phyloP scores from a whole-genome alignment of 2,888 invertebrate genomes.

The Flabesymbios commensalis region DNA sequence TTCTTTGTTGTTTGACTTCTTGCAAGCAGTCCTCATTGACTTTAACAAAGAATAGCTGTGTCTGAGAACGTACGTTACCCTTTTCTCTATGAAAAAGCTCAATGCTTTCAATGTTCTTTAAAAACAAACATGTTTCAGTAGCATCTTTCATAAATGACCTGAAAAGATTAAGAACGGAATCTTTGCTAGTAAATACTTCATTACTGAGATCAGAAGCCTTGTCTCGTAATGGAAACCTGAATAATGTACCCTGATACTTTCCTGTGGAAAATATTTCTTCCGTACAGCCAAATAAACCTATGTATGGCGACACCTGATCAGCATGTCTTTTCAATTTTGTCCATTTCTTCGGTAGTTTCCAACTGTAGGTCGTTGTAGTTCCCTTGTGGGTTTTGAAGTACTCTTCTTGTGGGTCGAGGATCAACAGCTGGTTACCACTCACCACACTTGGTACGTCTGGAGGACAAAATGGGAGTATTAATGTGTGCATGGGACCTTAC shows the following conservation, averaged over 20 bases:
- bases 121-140: too few species aligned
- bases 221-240: conserved; percentile 50
- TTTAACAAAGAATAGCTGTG: too few species aligned
- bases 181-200: conserved; percentile 39
- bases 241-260: conserved; percentile 45
- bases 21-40: too few species aligned
- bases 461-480: too few species aligned
- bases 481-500: too few species aligned
- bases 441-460: conserved; percentile 48
- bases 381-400: conserved; percentile 31
- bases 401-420: conserved; percentile 47
- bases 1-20: too few species aligned
- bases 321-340: conserved; percentile 17
- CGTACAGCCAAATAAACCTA: too few species aligned
- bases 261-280: conserved; percentile 28
- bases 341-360: conserved; percentile 21
- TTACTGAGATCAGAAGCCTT: conserved; percentile 41
- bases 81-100: too few species aligned
- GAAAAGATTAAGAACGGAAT: too few species aligned
- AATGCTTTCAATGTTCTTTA: too few species aligned
- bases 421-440: conserved; percentile 43
- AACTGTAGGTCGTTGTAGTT: conserved; percentile 32
- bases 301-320: conserved; percentile 38
- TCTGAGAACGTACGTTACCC: too few species aligned
- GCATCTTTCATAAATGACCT: too few species aligned